Conservation (phyloP, 2,888 invertebrate genomes). For the Spialia ferax region DNA sequence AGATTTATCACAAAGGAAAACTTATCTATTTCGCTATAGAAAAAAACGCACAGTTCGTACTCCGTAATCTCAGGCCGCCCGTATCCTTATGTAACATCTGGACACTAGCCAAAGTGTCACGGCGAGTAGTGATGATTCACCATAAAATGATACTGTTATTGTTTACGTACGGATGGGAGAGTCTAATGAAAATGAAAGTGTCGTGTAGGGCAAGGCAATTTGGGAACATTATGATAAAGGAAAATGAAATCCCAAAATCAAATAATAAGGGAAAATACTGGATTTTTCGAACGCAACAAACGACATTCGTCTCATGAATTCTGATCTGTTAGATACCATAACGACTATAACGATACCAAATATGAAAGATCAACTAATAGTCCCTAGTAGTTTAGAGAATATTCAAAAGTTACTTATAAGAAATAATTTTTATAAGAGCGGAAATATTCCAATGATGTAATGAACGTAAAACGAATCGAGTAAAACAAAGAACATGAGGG, state of each 20-base stretch:
- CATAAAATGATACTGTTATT: constrained; percentile 18
- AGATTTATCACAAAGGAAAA: neutral
- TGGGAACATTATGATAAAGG: neutral
- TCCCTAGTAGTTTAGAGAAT: no score
- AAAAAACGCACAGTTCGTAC: neutral
- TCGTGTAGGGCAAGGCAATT: neutral
- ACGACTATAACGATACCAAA: no score
- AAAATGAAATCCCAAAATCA: neutral
- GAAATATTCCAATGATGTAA: neutral
- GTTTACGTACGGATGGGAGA: constrained; percentile 11
- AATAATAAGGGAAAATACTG: neutral
- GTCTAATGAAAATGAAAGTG: constrained; percentile 22
- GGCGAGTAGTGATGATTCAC: constrained; percentile 15
- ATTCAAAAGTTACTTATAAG: no score
- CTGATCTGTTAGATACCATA: no score
- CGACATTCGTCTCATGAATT: no score
- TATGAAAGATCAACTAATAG: no score
- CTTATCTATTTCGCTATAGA: neutral
- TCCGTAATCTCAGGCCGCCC: neutral
- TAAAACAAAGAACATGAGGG: neutral
- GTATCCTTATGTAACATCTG: constrained; percentile 20
- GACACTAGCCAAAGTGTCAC: constrained; percentile 18
- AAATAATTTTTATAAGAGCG: neutral
- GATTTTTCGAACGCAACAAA: no score
- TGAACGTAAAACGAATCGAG: neutral